phyloP scores from a whole-genome alignment of 2,888 invertebrate species.

The Chaetogeoica ovagalla region DNA sequence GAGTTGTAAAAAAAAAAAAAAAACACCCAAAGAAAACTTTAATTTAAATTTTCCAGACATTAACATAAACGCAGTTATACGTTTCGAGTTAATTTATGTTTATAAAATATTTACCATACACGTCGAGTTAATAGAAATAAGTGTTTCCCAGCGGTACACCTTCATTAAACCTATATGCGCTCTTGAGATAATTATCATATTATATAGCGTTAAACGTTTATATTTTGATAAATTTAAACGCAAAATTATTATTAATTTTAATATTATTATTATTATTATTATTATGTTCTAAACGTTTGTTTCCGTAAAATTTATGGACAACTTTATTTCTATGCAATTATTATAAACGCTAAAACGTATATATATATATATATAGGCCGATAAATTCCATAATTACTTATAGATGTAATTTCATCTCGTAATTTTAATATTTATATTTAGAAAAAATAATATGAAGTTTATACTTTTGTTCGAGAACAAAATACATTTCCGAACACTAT shows the following conservation, averaged over 20 bases:
- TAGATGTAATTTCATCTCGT: too few relatives aligned
- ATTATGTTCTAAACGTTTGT: constrained; percentile 7
- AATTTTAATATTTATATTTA: too few relatives aligned
- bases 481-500: too few relatives aligned
- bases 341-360: too few relatives aligned
- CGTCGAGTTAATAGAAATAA: constrained; percentile 28
- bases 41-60: neutral
- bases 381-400: too few relatives aligned
- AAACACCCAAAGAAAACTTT: neutral
- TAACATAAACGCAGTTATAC: neutral
- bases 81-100: neutral
- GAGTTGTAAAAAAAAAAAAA: neutral
- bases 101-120: neutral
- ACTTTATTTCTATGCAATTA: too few relatives aligned
- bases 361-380: too few relatives aligned
- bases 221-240: constrained; percentile 27
- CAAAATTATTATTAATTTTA: neutral
- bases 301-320: neutral
- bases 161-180: constrained; percentile 11
- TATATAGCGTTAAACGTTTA: neutral
- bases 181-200: constrained; percentile 6
- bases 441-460: too few relatives aligned
- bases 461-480: too few relatives aligned
- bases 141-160: constrained; percentile 30
- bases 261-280: neutral